phyloP scores from a whole-genome alignment of 1,140 invertebrate genomes.

The Choristoneura fumiferana region DNA sequence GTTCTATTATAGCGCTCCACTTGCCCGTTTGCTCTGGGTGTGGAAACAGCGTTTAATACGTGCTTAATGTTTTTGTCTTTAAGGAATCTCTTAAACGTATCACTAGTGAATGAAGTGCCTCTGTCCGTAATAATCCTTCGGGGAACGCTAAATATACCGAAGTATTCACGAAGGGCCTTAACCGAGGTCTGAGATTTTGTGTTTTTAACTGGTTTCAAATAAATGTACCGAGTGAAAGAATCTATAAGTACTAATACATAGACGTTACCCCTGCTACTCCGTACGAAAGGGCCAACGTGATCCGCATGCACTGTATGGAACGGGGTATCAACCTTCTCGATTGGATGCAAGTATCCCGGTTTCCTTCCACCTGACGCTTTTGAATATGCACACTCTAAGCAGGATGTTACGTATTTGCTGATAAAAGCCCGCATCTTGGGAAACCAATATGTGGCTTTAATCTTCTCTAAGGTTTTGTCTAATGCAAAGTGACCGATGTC shows the following conservation, averaged over 20 bases:
- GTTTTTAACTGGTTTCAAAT: slow-evolving; percentile 12
- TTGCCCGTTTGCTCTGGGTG: too few relatives aligned
- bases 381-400: slow-evolving; percentile 19
- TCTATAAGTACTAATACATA: slow-evolving; percentile 7
- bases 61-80: neutral
- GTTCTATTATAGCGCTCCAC: slow-evolving; percentile 2
- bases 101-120: neutral
- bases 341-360: slow-evolving; percentile 15
- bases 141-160: slow-evolving; percentile 15
- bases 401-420: slow-evolving; percentile 9
- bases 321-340: slow-evolving; percentile 3
- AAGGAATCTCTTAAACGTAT: neutral
- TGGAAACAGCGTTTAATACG: too few relatives aligned
- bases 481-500: too few relatives aligned
- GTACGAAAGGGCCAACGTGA: slow-evolving; percentile 13
- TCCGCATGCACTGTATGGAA: slow-evolving; percentile 15
- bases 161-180: slow-evolving; percentile 2
- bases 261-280: slow-evolving; percentile 1
- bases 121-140: slow-evolving; percentile 6
- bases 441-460: slow-evolving; percentile 18
- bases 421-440: too few relatives aligned
- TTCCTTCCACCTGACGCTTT: slow-evolving; percentile 8
- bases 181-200: neutral
- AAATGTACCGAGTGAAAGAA: neutral
- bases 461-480: too few relatives aligned